Evolutionary conservation across 2,797 vertebrate genomes (phyloP).

Genomic region (Phyllotis vaccarum): DNA sequence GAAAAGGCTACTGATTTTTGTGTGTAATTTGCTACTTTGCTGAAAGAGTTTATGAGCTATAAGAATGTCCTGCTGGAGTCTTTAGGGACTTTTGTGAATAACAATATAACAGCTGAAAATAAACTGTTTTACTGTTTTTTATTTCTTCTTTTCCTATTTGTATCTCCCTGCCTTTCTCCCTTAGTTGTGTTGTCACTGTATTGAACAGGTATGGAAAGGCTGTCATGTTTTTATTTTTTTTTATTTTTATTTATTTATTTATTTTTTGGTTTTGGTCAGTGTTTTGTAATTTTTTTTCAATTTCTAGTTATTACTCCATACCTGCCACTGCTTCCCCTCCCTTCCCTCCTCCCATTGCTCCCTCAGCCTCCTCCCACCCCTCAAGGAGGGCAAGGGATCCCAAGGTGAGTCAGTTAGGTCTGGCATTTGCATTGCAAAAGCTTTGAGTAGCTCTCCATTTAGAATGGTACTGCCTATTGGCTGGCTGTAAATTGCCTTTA

Average conservation of each 20-base stretch:
- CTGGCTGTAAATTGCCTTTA: neutral
- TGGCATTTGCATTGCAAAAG: neutral
- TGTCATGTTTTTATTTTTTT: too few relatives aligned
- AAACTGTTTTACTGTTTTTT: neutral
- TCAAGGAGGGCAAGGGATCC: too few relatives aligned
- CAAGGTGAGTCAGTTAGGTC: too few relatives aligned
- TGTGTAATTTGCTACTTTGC: neutral
- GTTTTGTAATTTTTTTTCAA: too few relatives aligned
- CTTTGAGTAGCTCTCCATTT: neutral
- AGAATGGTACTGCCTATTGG: neutral
- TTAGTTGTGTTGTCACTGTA: neutral
- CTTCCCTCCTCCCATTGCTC: too few relatives aligned
- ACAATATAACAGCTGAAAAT: neutral
- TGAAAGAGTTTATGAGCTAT: neutral
- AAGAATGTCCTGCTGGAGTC: neutral
- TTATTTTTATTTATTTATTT: too few relatives aligned
- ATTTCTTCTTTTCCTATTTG: neutral
- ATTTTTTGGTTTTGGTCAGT: too few relatives aligned
- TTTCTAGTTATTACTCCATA: too few relatives aligned
- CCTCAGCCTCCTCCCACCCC: too few relatives aligned
- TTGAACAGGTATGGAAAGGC: too few relatives aligned
- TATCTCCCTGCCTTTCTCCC: too few relatives aligned
- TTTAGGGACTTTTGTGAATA: neutral
- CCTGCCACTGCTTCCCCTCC: too few relatives aligned
- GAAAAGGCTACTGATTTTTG: neutral